Evolutionary conservation across 2,797 vertebrate species (phyloP), one percentile per base, ranked within the genome.

Genomic region (Melopsittacus undulatus): DNA sequence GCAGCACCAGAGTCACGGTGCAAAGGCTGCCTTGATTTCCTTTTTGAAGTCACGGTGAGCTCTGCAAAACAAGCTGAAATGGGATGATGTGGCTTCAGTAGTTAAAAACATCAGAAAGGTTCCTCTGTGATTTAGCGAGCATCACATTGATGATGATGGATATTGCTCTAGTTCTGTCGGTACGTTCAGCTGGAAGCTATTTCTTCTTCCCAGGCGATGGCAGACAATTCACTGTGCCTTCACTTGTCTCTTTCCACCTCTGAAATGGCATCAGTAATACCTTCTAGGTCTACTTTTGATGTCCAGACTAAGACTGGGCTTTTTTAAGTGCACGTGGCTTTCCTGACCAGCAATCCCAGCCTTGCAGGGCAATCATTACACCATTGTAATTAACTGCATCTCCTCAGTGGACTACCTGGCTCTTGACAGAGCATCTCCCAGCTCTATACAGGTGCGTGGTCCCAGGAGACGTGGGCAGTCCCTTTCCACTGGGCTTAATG

Each of bases 351-450:
- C 9, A 8, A 21, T 81, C 51, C 59, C 67, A 24, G 30, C 54
- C 83, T 90, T 10, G 34, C 0, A 0, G 29, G 48, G 23, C 34
- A 36, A 2, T 48, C 26, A 9, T 21, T n/a, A 42, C 0, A 0
- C 64, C 0, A 0, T 12, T 68, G 59, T 73, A 57, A 87, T 66
- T 74, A 89, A 66, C 62, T 67, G 42, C 54, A 7, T 57, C 73
- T 92, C 61, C 86, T 69, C 43, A 2, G 0, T 5, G 81, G 59
- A 48, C 69, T 72, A 4, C 46, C 8, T 42, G 81, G 54, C 43
- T 80, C 0, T 17, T 24, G 76, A 72, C 74, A 87, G 56, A 83
- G 38, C 36, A 12, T 74, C 63, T 82, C 49, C 54, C 43, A 46
- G 67, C 46, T 59, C 66, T 12, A 3, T 18, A 34, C 1, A 4